Evolutionary conservation across 2,113 vertebrate genomes (phyloP), one percentile per base, ranked within the genome.

Genomic region (Brachypodius melanocephalos): DNA sequence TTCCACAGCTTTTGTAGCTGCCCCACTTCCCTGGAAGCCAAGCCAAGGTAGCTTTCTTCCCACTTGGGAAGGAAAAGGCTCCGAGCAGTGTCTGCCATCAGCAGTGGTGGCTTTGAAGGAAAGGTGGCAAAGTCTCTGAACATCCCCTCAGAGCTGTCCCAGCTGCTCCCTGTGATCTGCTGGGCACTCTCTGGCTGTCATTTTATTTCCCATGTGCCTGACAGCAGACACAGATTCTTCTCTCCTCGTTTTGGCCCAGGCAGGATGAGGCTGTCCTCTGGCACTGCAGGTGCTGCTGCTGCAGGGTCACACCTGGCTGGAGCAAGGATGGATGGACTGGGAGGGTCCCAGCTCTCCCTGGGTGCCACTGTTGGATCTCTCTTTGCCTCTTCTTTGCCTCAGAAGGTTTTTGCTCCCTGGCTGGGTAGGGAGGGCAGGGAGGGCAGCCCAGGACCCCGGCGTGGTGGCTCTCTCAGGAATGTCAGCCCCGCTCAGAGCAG

Each of bases 61-160:
- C 14, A 1, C 73, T 10, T 6, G 72, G 94, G 84, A 57, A 32
- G 16, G 80, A 52, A n/a, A 11, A 2, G 3, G 13, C 76, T 88
- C 29, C 2, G 0, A 67, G 48, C 0, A 0, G n/a, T 5, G 52
- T 11, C 69, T 2, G 10, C 8, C 32, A 11, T 2, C 1, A 1
- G 71, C 66, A 42, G 20, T 0, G 31, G 46, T 19, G 84, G 32
- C 48, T 89, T 51, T 19, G 71, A n/a, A 17, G 12, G 67, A 9
- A 76, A 40, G 31, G 52, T 55, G 61, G 28, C 26, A 17, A n/a
- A 82, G 43, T 1, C 13, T 6, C 0, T 2, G 4, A 17, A 26
- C 0, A 2, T 10, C 29, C 17, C n/a, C 3, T 17, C 77, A 24
- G 34, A 45, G 36, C 54, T 65, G 58, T 38, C 40, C 67, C 1